Percentiles rank a stretch among this genome's conserved stretches.
phyloP scores from a whole-genome alignment of 2,888 invertebrate species.

The Germaria angustata region DNA sequence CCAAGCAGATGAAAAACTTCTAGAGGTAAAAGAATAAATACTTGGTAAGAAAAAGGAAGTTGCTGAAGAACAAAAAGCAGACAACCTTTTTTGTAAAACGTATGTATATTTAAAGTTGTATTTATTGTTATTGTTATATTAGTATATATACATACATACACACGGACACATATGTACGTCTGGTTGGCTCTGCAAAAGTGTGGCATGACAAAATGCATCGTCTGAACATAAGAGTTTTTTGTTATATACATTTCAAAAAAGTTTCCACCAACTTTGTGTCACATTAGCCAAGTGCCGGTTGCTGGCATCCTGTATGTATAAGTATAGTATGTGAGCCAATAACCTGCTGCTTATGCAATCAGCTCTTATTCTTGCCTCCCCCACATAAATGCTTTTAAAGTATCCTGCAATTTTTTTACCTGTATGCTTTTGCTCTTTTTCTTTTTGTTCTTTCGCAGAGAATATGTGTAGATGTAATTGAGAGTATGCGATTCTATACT shows the following conservation, averaged over 20 bases:
- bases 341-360: conserved; percentile 35
- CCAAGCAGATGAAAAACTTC: neutral
- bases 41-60: conserved; percentile 16
- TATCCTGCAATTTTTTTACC: neutral
- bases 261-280: conserved; percentile 45
- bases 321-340: conserved; percentile 5
- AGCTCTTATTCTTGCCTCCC: neutral
- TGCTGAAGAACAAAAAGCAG: conserved; percentile 34
- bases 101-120: neutral
- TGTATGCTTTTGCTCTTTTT: neutral
- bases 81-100: conserved; percentile 13
- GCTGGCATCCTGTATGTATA: neutral
- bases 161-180: neutral
- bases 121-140: neutral
- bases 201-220: neutral
- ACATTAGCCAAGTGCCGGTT: conserved; percentile 49
- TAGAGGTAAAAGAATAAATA: conserved; percentile 1
- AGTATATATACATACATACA: neutral
- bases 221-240: neutral
- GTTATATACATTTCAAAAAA: neutral
- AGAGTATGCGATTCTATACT: conserved; percentile 10
- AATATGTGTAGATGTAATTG: neutral
- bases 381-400: neutral
- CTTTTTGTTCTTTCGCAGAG: neutral
- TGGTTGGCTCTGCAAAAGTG: neutral